phyloP scores from a whole-genome alignment of 1,140 invertebrate species.

The Zaprionus nigranus region DNA sequence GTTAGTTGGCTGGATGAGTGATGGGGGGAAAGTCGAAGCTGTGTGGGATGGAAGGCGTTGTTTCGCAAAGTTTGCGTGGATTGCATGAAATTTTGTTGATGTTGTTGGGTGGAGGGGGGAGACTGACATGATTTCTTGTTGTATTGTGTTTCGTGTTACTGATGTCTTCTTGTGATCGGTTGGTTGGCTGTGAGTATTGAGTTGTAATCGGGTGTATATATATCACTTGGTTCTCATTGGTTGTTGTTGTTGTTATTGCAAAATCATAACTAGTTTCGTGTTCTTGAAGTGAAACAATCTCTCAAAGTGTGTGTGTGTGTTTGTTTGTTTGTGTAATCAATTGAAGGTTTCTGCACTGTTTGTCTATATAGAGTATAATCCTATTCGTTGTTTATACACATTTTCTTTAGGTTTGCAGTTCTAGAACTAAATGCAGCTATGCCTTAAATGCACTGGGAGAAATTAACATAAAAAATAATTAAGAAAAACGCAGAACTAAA shows the following conservation, averaged over 20 bases:
- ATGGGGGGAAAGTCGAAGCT: constrained; percentile 5
- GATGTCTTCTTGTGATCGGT: constrained; percentile 51
- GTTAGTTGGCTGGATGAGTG: constrained; percentile 14
- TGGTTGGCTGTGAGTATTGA: constrained; percentile 26
- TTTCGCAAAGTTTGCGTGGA: constrained; percentile 45
- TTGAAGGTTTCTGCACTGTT: constrained; percentile 22
- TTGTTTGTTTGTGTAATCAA: constrained; percentile 9
- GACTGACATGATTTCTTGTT: constrained; percentile 26
- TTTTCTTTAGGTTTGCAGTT: constrained; percentile 37
- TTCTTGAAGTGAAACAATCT: constrained; percentile 15
- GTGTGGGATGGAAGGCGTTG: not conserved
- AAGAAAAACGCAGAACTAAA: not conserved
- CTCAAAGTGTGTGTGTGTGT: constrained; percentile 1
- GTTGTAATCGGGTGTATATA: constrained; percentile 43
- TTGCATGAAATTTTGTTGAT: constrained; percentile 57
- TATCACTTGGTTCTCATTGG: constrained; percentile 23
- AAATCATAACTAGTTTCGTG: constrained; percentile 36
- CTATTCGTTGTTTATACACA: not conserved
- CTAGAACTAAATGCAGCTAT: constrained; percentile 14
- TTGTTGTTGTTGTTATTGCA: constrained; percentile 18
- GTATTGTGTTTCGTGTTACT: constrained; percentile 29
- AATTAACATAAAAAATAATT: not conserved
- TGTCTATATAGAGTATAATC: not conserved
- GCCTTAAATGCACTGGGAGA: constrained; percentile 1
- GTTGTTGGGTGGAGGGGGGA: not conserved